phyloP scores from a whole-genome alignment of 2,888 invertebrate species.

The Lasioglossum lativentre region DNA sequence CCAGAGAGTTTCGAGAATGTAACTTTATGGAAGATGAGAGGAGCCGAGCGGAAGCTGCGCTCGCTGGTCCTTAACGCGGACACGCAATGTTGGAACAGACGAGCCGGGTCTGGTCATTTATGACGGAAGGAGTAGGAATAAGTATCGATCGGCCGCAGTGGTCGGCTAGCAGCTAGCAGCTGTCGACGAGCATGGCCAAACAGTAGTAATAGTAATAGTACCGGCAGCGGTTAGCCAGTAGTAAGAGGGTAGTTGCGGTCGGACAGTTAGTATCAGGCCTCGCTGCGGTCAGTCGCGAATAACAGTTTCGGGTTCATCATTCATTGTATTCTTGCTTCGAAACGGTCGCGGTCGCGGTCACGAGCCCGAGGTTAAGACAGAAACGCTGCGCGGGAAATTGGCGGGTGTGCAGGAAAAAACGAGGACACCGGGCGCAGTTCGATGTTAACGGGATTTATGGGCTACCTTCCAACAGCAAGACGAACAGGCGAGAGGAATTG shows the following conservation, averaged over 20 bases:
- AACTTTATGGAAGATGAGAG: neutral
- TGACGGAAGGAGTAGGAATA: slow-evolving; percentile 63
- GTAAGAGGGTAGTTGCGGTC: slow-evolving; percentile 72
- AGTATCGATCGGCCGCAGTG: slow-evolving; percentile 68
- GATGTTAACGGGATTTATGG: slow-evolving; percentile 37
- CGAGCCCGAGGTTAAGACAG: neutral
- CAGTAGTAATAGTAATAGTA: slow-evolving; percentile 74
- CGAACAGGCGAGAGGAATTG: neutral
- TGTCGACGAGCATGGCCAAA: slow-evolving; percentile 68
- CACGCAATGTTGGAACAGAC: slow-evolving; percentile 26
- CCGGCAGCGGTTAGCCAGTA: slow-evolving; percentile 70
- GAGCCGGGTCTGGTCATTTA: slow-evolving; percentile 51
- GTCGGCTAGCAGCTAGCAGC: slow-evolving; percentile 63
- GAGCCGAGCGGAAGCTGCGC: neutral
- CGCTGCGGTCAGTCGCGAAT: slow-evolving; percentile 66
- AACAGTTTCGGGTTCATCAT: slow-evolving; percentile 69
- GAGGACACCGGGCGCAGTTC: neutral
- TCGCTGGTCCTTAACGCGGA: slow-evolving; percentile 1
- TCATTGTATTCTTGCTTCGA: slow-evolving; percentile 58
- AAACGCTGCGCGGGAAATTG: slow-evolving; percentile 17
- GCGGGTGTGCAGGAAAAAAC: neutral
- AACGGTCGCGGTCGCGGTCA: slow-evolving; percentile 53
- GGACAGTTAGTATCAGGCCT: slow-evolving; percentile 70
- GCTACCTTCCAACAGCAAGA: neutral
- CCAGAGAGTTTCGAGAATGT: neutral